These are phyloP conservation scores for Leptopilina syphax DNA, from an alignment of 2,888 invertebrate species.

Conservation along the genomic window DNA sequence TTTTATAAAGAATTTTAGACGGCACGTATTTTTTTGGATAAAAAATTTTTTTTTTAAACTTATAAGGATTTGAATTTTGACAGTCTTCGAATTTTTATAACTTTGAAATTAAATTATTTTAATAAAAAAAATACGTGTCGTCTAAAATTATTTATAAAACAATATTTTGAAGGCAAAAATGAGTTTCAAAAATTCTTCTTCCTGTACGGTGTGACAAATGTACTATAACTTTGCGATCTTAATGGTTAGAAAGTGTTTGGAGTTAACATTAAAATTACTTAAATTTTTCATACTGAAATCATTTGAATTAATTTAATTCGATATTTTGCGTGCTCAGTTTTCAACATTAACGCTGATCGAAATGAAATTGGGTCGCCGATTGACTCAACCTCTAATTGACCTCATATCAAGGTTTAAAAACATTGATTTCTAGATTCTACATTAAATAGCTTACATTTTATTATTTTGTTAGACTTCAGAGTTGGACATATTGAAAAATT, in stretches of 20 bases:
- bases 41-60: no score
- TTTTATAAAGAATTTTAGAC: no score
- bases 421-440: background rate
- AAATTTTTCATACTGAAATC: background rate
- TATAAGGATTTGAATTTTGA: no score
- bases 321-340: constrained; percentile 81
- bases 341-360: constrained; percentile 92
- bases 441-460: constrained; percentile 7
- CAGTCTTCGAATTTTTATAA: no score
- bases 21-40: no score
- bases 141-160: no score
- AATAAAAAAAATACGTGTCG: no score
- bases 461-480: constrained; percentile 13
- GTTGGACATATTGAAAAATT: background rate
- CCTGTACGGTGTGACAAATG: no score
- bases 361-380: constrained; percentile 90
- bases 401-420: constrained; percentile 91
- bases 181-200: no score
- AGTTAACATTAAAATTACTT: background rate
- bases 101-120: no score
- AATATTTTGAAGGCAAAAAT: no score
- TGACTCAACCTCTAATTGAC: constrained; percentile 93
- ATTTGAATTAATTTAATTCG: background rate
- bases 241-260: background rate
- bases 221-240: no score